Base-by-base conservation (phyloP, 2,797 vertebrate species). In the Tokudaia tokunoshimensis region DNA sequence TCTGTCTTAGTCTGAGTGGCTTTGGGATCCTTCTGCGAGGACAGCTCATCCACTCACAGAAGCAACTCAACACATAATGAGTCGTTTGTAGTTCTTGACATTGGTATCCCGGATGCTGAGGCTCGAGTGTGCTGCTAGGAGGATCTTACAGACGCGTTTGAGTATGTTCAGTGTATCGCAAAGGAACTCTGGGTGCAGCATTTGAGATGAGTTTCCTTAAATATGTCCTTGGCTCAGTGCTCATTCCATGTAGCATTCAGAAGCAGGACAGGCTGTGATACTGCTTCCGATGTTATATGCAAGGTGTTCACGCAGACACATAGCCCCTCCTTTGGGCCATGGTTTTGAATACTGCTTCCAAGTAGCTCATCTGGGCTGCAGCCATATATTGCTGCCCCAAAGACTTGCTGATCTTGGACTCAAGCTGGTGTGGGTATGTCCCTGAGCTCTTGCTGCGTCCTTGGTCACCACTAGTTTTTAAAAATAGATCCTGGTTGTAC, bases 371-470 rank as follows among this genome's bases (percentile, higher is more conserved):
- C n/a, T 26, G 50, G 34, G 26, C 22, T 14, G 6, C 6, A 1
- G 70, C 26, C 3, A 0, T n/a, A 3, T 34, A 26, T 61, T 65
- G 41, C 72, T 78, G 55, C 59, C 52, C 80, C 15, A 78, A n/a
- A 59, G 70, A 24, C 29, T 47, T 86, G 59, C 26, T 76, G 37
- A 10, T 24, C 3, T 44, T 10, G 8, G 8, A 1, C 3, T 4
- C 78, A 10, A 19, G 2, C 52, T 11, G 3, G 15, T 3, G 2
- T 50, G 0, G 0, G 37, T 37, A 29, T 1, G 1, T 44, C 55
- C 37, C 41, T 20, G 44, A 37, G 57, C 44, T 29, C 57, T 29
- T 14, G 15, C n/a, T 9, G 0, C 50, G 29, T 34, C 26, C 1
- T 29, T 13, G 20, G 19, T 12, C 5, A 9, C 29, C 15, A 75